Percentiles rank a stretch among this genome's conserved stretches.
Evolutionary conservation across 2,113 vertebrate genomes (phyloP).

Genomic region (Edolisoma coerulescens): DNA sequence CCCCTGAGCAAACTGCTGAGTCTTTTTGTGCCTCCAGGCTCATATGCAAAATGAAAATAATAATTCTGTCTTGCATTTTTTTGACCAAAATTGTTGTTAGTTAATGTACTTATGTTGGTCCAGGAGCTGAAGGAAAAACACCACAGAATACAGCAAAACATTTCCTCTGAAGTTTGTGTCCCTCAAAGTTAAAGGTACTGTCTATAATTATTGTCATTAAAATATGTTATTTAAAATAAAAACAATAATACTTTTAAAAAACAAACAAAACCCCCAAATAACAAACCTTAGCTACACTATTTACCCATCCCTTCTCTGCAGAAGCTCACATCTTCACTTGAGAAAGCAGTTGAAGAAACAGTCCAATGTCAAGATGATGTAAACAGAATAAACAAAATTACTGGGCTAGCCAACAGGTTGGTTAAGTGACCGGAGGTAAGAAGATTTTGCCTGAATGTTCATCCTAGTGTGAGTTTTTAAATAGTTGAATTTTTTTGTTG

Average conservation of each 20-base stretch:
- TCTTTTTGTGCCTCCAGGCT: background rate
- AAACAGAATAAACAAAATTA: constrained; percentile 72
- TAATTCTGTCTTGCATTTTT: background rate
- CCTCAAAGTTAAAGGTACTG: background rate
- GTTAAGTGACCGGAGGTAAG: constrained; percentile 80
- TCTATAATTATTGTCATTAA: background rate
- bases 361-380: constrained; percentile 78
- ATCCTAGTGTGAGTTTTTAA: background rate
- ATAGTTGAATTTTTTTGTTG: background rate
- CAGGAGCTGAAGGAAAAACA: background rate
- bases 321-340: constrained; percentile 74
- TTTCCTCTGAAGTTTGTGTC: background rate
- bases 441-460: background rate
- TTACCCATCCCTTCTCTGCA: constrained; percentile 1
- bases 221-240: background rate
- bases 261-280: background rate
- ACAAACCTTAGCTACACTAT: background rate
- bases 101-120: rapidly evolving
- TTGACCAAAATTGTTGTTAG: background rate
- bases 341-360: constrained; percentile 78
- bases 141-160: background rate
- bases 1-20: background rate
- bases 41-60: background rate
- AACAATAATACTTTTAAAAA: background rate
- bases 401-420: constrained; percentile 76